phyloP scores from a whole-genome alignment of 2,113 vertebrate genomes.

The Pituophis catenifer region DNA sequence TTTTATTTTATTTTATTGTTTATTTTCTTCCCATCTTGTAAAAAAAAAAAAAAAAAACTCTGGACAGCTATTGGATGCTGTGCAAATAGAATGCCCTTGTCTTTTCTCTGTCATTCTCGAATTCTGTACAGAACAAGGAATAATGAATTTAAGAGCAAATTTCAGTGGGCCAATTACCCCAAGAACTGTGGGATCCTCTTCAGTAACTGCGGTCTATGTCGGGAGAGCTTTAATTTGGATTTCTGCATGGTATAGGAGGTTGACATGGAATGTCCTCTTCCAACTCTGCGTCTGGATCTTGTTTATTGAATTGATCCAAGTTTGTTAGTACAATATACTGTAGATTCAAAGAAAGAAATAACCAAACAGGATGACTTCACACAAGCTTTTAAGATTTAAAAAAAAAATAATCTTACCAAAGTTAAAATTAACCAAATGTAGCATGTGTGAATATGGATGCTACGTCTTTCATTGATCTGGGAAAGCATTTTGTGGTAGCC shows the following conservation, averaged over 20 bases:
- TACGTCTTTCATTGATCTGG: background rate
- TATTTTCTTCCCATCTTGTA: background rate
- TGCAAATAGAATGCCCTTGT: background rate
- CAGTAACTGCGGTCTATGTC: background rate
- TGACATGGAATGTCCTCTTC: background rate
- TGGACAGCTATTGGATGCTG: background rate
- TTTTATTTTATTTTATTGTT: background rate
- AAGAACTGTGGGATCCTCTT: background rate
- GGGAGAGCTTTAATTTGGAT: background rate
- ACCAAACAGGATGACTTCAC: background rate
- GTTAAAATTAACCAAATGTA: background rate
- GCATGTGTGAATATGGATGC: background rate
- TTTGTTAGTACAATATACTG: background rate
- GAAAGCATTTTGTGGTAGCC: background rate
- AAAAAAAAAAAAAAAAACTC: background rate
- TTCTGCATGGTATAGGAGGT: background rate
- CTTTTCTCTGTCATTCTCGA: background rate
- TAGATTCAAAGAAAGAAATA: background rate
- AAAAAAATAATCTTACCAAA: background rate
- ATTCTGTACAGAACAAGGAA: background rate
- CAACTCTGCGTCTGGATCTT: background rate
- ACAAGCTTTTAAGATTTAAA: background rate
- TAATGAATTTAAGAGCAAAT: background rate
- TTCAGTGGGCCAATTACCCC: background rate
- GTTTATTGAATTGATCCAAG: background rate